Evolutionary conservation across 2,113 vertebrate genomes (phyloP).

Genomic region (Sinocyclocheilus anophthalmus): DNA sequence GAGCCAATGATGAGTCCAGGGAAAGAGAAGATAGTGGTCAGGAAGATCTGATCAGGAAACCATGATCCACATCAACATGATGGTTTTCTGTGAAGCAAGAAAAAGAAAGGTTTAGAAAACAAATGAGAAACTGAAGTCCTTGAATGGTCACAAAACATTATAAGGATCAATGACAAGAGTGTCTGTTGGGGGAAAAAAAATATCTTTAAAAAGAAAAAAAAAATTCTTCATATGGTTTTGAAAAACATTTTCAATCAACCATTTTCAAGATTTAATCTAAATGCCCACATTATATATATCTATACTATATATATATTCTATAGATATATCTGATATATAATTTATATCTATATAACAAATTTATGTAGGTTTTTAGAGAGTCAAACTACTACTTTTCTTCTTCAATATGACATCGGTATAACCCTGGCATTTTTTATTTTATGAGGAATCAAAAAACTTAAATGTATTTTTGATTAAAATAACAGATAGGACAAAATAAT

Average conservation of each 20-base stretch:
- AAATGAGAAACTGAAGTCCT: background rate
- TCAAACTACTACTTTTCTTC: too few relatives aligned
- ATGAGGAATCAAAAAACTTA: background rate
- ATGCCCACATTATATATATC: too few relatives aligned
- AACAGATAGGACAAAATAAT: background rate
- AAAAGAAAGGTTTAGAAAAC: background rate
- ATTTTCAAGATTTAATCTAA: too few relatives aligned
- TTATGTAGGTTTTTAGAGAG: too few relatives aligned
- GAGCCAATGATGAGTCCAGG: constrained; percentile 47
- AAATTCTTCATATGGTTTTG: background rate
- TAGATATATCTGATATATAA: too few relatives aligned
- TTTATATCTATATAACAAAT: background rate
- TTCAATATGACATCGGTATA: background rate
- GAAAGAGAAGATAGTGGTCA: constrained; percentile 27
- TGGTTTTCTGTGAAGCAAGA: constrained; percentile 43
- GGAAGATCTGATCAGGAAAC: constrained; percentile 12
- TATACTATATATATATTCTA: too few relatives aligned
- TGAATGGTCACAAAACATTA: background rate
- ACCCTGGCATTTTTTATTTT: background rate
- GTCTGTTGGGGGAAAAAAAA: too few relatives aligned
- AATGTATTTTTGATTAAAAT: background rate
- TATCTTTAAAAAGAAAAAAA: too few relatives aligned
- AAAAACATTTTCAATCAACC: background rate
- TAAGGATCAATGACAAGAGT: background rate
- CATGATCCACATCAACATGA: constrained; percentile 30